phyloP scores from a whole-genome alignment of 2,888 invertebrate species.

The Trissoscelio sp. region DNA sequence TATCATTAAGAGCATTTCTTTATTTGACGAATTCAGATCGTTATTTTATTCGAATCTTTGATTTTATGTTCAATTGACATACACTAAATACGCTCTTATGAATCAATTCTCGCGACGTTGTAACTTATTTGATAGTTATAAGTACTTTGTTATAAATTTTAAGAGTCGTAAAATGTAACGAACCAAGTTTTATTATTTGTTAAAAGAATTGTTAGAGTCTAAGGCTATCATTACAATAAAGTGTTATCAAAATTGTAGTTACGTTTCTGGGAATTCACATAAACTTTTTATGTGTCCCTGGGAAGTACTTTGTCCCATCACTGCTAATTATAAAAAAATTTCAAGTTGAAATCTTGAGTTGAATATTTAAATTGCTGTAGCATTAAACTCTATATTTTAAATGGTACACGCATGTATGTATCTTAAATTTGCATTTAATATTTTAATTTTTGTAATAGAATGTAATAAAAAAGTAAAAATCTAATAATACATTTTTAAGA shows the following conservation, averaged over 20 bases:
- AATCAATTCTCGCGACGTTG: conserved; percentile 38
- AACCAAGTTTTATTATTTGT: conserved; percentile 65
- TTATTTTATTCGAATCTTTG: not conserved
- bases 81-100: conserved; percentile 19
- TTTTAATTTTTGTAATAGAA: not conserved
- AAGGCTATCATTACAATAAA: conserved; percentile 57
- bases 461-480: too few species aligned
- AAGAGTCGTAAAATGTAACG: conserved; percentile 57
- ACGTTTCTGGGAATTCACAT: conserved; percentile 51
- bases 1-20: too few species aligned
- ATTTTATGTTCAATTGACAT: conserved; percentile 15
- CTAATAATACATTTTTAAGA: not conserved
- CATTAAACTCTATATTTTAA: conserved; percentile 20
- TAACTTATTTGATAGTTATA: conserved; percentile 57
- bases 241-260: conserved; percentile 66
- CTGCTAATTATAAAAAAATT: conserved; percentile 54
- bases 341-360: conserved; percentile 36
- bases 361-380: conserved; percentile 37
- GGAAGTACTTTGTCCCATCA: conserved; percentile 46
- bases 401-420: conserved; percentile 29
- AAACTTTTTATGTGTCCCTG: conserved; percentile 52
- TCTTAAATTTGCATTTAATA: conserved; percentile 49
- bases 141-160: conserved; percentile 62
- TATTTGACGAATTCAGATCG: too few species aligned
- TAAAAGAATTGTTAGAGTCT: conserved; percentile 65